Evolutionary conservation across 2,888 invertebrate genomes (phyloP).

Genomic region (Heteromurus nitidus): DNA sequence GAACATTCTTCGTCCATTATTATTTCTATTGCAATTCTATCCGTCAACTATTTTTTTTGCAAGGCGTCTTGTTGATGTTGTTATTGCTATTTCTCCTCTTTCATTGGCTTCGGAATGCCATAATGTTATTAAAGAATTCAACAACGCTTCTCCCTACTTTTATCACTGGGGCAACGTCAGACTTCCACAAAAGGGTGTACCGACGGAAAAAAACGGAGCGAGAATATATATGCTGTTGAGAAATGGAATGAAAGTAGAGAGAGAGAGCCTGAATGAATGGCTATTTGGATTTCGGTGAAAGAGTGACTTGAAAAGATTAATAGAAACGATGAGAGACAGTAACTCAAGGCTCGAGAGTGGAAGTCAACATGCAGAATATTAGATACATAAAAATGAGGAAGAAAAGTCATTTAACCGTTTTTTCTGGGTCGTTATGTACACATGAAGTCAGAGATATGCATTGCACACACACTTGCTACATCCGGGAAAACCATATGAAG

Average conservation of each 20-base stretch:
- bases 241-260: slow-evolving; percentile 22
- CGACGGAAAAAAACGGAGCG: not conserved
- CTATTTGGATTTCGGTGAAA: slow-evolving; percentile 14
- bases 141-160: slow-evolving; percentile 10
- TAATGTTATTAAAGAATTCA: slow-evolving; percentile 34
- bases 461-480: not conserved
- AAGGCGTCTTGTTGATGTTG: slow-evolving; percentile 43
- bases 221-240: not conserved
- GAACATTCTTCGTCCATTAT: slow-evolving; percentile 32
- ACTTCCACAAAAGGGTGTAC: not conserved
- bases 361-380: slow-evolving; percentile 40
- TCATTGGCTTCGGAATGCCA: slow-evolving; percentile 28
- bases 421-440: slow-evolving; percentile 32
- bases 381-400: slow-evolving; percentile 39
- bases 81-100: slow-evolving; percentile 42
- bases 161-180: slow-evolving; percentile 13
- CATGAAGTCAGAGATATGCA: not conserved
- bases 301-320: slow-evolving; percentile 44
- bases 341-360: slow-evolving; percentile 6
- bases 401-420: slow-evolving; percentile 34
- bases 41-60: slow-evolving; percentile 28
- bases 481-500: not conserved
- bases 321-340: slow-evolving; percentile 36
- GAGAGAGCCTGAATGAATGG: slow-evolving; percentile 16
- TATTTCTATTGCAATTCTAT: slow-evolving; percentile 40